phyloP scores from a whole-genome alignment of 2,888 invertebrate genomes.

The Eubasilissa splendida region DNA sequence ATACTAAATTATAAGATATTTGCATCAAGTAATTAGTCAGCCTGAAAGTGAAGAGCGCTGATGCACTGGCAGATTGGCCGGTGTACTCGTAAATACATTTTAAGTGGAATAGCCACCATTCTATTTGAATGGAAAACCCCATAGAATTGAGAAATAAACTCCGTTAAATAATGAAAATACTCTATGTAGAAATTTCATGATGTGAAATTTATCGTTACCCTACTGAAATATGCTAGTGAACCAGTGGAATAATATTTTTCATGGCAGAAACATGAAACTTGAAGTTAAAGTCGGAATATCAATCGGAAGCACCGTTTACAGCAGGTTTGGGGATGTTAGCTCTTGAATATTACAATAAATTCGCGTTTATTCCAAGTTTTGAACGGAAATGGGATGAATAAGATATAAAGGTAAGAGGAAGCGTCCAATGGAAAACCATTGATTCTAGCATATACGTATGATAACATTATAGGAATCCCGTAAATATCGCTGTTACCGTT shows the following conservation, averaged over 20 bases:
- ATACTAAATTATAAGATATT: no score
- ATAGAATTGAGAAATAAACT: not conserved
- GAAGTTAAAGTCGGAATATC: constrained; percentile 16
- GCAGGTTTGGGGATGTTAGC: constrained; percentile 12
- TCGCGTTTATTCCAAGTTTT: constrained; percentile 2
- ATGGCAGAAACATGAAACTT: constrained; percentile 1
- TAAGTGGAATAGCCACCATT: no score
- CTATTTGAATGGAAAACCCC: no score
- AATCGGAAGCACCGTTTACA: constrained; percentile 21
- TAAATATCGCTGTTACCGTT: not conserved
- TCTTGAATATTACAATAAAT: constrained; percentile 33
- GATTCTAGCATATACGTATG: not conserved
- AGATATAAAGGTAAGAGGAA: constrained; percentile 20
- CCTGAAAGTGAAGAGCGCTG: no score
- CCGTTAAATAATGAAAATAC: not conserved
- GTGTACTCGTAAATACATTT: no score
- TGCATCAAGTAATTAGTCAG: no score
- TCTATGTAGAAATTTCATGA: not conserved
- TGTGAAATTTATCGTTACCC: not conserved
- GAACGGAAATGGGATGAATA: constrained; percentile 14
- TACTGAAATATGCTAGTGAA: constrained; percentile 4
- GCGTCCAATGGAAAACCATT: constrained; percentile 19
- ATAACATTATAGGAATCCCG: no score
- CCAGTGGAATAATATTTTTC: constrained; percentile 17
- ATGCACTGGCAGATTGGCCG: no score